Base-by-base conservation (phyloP, 37 sponge, comb jelly and placozoan species). In the Lycopodina hypogea region DNA sequence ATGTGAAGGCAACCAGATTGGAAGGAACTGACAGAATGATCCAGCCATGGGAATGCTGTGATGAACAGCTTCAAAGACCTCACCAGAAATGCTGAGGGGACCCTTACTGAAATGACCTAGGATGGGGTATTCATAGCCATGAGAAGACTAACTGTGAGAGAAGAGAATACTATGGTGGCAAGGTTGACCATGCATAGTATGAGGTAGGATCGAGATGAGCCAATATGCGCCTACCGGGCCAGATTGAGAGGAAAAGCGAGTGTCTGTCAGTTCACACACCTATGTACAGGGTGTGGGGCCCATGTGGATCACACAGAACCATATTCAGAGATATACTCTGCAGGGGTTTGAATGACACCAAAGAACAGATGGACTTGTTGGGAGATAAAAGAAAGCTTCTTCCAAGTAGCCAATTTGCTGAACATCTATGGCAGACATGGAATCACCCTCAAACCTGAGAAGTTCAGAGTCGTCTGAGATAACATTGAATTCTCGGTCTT, bases 401-500 rank as follows among this genome's bases (percentile, higher is more conserved):
- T 81, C 40, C 74, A 81, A 72, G 82, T 74, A 40, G 59, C 74
- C 48, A 39, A 73, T 23, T 81, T 74, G 82, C 53, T 72, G 34
- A 74, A 81, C 55, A 75, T 64, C 69, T 83, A 76, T 83, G 83
- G 75, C 28, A 74, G 76, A 30, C 53, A 83, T 41, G 75, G 83
- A 26, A 83, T 75, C 67, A 83, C 75, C 67, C 83, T 83, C 75
- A 69, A 84, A 77, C 77, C 77, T 9, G 77, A 67, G 38, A 81
- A 81, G 42, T 81, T 72, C 73, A 39, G 32, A 18, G 74, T 83
- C 57, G 83, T 76, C 38, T 30, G 67, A 52, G 71, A 83, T 23
- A 32, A 74, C 1, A 76, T 83, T 41, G 84, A 76, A 76, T 84
- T 84, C 56, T 77, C 84, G 24, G 84, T 77, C 39, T 84, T 84